Evolutionary conservation across 2,113 vertebrate species (phyloP).

Genomic region (Equus przewalskii): DNA sequence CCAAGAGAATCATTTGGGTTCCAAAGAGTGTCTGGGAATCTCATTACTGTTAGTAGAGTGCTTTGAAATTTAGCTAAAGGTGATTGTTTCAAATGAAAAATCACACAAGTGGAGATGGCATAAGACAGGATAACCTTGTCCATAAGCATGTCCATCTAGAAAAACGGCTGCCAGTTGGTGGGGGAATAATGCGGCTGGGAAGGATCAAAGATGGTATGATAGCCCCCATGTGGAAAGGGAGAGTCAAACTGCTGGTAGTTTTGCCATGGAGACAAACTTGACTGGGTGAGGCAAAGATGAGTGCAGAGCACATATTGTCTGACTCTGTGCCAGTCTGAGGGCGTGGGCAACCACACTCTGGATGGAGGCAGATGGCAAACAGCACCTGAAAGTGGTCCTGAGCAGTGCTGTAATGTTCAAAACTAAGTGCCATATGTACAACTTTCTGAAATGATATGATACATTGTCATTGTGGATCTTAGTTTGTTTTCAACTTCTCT

Average conservation of each 20-base stretch:
- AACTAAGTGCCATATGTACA: background rate
- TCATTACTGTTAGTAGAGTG: background rate
- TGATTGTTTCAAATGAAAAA: background rate
- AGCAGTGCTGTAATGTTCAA: background rate
- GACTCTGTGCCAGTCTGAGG: background rate
- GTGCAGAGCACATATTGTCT: background rate
- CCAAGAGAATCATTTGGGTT: background rate
- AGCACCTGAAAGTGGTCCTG: background rate
- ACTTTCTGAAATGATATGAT: background rate
- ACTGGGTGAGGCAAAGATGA: background rate
- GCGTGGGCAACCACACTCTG: accelerated
- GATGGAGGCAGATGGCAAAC: background rate
- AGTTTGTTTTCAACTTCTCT: background rate
- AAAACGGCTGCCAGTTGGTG: background rate
- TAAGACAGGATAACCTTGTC: background rate
- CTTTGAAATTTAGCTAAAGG: background rate
- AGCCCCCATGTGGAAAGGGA: background rate
- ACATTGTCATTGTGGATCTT: background rate
- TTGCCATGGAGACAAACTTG: background rate
- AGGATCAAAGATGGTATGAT: background rate
- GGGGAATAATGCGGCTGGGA: background rate
- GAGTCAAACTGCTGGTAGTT: background rate
- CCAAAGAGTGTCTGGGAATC: background rate
- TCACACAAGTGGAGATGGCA: accelerated
- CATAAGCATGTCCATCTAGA: background rate